phyloP scores from a whole-genome alignment of 2,888 invertebrate species.

The Zhengitettix transpicula region DNA sequence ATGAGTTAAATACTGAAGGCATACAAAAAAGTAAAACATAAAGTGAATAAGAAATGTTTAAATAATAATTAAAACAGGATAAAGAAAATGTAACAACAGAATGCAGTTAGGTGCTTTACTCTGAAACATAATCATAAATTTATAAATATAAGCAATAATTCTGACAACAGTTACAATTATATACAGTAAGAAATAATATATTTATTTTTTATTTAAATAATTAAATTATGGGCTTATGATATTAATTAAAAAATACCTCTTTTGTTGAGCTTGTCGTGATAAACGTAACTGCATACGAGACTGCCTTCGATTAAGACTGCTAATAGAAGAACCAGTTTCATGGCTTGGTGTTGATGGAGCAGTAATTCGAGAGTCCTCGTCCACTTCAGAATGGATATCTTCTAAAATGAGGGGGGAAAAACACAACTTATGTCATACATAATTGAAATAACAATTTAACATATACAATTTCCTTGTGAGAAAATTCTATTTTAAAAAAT shows the following conservation, averaged over 20 bases:
- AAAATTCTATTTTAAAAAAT: too few relatives aligned
- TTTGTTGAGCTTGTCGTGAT: slow-evolving; percentile 49
- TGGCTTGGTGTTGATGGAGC: slow-evolving; percentile 13
- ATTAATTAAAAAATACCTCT: slow-evolving; percentile 33
- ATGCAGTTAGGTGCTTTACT: too few relatives aligned
- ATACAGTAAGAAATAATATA: neutral
- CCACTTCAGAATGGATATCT: slow-evolving; percentile 19
- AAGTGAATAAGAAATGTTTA: too few relatives aligned
- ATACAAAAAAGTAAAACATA: too few relatives aligned
- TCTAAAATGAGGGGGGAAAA: slow-evolving; percentile 11
- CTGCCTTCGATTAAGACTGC: slow-evolving; percentile 14
- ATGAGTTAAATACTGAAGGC: too few relatives aligned
- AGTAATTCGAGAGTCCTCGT: slow-evolving; percentile 15
- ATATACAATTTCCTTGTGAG: too few relatives aligned
- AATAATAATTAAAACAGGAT: too few relatives aligned
- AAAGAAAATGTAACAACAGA: too few relatives aligned
- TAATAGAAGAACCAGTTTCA: slow-evolving; percentile 9
- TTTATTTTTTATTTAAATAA: neutral
- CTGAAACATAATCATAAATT: too few relatives aligned
- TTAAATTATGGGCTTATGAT: neutral
- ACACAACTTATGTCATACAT: neutral
- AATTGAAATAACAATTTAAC: neutral
- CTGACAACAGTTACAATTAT: too few relatives aligned
- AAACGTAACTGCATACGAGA: slow-evolving; percentile 21
- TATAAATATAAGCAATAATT: too few relatives aligned